phyloP scores from a whole-genome alignment of 53 echinoderm and acorn worm species.

The Echinarachnius parma region DNA sequence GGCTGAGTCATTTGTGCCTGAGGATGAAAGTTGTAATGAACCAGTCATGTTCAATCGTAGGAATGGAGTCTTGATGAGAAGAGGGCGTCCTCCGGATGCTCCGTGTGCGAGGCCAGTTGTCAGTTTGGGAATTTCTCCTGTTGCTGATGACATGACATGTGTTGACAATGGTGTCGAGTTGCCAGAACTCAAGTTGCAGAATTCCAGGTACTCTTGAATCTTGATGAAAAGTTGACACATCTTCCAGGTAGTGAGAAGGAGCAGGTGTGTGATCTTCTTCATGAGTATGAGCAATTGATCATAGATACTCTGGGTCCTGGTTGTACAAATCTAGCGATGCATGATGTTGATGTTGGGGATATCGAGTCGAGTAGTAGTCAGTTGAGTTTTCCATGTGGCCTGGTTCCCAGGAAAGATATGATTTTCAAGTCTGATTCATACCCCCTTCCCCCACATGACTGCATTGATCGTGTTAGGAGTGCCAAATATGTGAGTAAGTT shows the following conservation, averaged over 20 bases:
- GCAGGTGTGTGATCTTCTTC: neutral
- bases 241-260: neutral
- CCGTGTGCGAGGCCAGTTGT: too few relatives aligned
- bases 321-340: neutral
- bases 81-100: too few relatives aligned
- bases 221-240: neutral
- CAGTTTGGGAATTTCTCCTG: too few relatives aligned
- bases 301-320: neutral
- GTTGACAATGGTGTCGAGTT: neutral
- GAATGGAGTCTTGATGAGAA: too few relatives aligned
- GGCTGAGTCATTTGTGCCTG: too few relatives aligned
- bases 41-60: too few relatives aligned
- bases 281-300: neutral
- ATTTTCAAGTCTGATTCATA: neutral
- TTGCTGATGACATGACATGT: too few relatives aligned
- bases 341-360: neutral
- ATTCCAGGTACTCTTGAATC: neutral
- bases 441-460: too few relatives aligned
- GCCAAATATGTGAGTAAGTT: conserved; percentile 20
- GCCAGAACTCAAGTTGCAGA: neutral
- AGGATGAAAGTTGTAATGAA: too few relatives aligned
- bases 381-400: neutral
- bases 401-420: neutral
- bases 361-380: neutral
- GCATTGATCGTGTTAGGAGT: conserved; percentile 17